phyloP scores from a whole-genome alignment of 2,797 vertebrate genomes.

The Eulemur albifrons region DNA sequence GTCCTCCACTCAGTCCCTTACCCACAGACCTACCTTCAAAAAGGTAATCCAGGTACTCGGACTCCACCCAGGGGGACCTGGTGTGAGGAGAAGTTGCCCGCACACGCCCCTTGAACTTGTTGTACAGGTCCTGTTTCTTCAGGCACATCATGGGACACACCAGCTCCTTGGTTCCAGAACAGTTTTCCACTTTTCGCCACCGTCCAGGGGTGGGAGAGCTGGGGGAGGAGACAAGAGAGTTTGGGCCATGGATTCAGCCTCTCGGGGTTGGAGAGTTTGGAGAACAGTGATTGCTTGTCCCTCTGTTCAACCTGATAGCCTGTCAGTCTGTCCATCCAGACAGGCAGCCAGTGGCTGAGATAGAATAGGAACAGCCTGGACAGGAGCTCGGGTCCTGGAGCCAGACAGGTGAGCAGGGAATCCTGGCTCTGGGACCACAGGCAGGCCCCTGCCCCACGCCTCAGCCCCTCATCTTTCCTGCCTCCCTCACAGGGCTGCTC shows the following conservation, averaged over 20 bases:
- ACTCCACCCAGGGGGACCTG: slow-evolving; percentile 68
- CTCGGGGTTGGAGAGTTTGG: neutral
- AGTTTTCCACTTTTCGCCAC: slow-evolving; percentile 76
- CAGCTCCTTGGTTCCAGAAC: slow-evolving; percentile 65
- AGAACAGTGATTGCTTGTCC: neutral
- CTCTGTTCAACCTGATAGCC: neutral
- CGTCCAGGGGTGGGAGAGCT: slow-evolving; percentile 39
- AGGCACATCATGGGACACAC: slow-evolving; percentile 82
- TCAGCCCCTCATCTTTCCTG: neutral
- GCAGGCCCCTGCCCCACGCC: neutral
- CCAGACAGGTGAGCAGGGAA: neutral
- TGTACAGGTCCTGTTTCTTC: slow-evolving; percentile 62
- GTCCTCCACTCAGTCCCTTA: neutral
- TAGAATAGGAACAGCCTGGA: neutral
- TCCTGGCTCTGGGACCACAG: neutral
- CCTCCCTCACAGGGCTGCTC: neutral
- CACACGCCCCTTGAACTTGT: slow-evolving; percentile 76
- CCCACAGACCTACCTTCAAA: slow-evolving; percentile 75
- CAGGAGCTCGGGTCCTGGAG: neutral
- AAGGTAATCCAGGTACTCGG: slow-evolving; percentile 75
- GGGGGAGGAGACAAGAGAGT: neutral
- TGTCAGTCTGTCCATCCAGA: neutral
- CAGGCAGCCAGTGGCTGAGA: neutral
- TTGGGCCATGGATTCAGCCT: neutral
- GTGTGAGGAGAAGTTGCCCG: neutral